phyloP scores from a whole-genome alignment of 2,113 vertebrate genomes.

The Pelecanus crispus region DNA sequence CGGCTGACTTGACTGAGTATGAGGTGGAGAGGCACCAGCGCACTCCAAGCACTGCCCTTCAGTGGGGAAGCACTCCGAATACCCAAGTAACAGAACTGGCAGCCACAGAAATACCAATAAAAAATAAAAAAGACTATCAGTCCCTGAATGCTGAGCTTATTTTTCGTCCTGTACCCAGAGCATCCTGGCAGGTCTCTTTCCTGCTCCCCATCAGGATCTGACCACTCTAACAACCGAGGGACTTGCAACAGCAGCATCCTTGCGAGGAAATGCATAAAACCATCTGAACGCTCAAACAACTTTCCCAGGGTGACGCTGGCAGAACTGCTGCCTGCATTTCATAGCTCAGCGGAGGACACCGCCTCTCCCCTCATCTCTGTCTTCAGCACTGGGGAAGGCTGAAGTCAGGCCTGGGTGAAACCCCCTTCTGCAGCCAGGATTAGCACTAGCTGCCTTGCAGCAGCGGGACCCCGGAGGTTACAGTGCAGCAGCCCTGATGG shows the following conservation, averaged over 20 bases:
- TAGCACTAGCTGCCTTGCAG: neutral
- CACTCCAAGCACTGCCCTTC: neutral
- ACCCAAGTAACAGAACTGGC: neutral
- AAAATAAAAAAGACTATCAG: neutral
- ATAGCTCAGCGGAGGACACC: neutral
- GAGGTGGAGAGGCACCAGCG: neutral
- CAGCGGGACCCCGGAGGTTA: too few relatives aligned
- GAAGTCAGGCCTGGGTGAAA: neutral
- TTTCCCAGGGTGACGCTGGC: fast-evolving
- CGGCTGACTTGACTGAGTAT: neutral
- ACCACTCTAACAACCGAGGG: neutral
- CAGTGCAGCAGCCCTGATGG: neutral
- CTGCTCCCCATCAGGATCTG: neutral
- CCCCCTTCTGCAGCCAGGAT: neutral
- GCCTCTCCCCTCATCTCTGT: neutral
- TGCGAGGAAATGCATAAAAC: neutral
- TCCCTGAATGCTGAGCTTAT: neutral
- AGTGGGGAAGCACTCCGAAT: neutral
- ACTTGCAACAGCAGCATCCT: neutral
- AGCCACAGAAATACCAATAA: neutral
- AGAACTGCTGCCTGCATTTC: neutral
- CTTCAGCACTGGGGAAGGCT: neutral
- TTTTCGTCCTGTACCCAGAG: neutral
- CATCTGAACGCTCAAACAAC: neutral
- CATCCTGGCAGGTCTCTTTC: neutral